These are phyloP conservation scores for Lomographa bimaculata DNA, from an alignment of 2,888 invertebrate species.

Conservation along the genomic window DNA sequence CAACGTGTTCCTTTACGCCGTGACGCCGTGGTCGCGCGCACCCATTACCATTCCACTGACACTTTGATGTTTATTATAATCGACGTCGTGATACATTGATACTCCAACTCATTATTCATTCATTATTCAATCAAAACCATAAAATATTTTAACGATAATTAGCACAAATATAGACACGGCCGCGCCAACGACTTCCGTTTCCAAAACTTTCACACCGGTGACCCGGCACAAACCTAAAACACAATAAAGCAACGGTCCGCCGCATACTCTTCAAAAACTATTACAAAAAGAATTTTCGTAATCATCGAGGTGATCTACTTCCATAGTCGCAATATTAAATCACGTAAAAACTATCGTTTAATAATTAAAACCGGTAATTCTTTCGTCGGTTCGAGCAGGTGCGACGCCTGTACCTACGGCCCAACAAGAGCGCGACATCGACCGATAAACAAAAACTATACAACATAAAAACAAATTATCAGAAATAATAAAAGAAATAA, in stretches of 20 bases:
- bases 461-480: constrained; percentile 78
- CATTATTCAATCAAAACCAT: constrained; percentile 26
- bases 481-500: constrained; percentile 76
- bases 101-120: constrained; percentile 26
- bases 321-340: constrained; percentile 75
- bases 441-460: constrained; percentile 59
- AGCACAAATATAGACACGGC: constrained; percentile 23
- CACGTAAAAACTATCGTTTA: constrained; percentile 69
- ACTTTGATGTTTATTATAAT: constrained; percentile 44
- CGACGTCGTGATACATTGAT: constrained; percentile 35
- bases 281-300: constrained; percentile 73
- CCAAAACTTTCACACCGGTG: constrained; percentile 55
- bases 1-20: constrained; percentile 55
- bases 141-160: constrained; percentile 27
- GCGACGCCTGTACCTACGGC: constrained; percentile 40
- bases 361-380: constrained; percentile 72
- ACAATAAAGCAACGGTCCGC: constrained; percentile 56
- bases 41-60: constrained; percentile 43
- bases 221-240: constrained; percentile 55
- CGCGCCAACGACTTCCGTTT: constrained; percentile 47
- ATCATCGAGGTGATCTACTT: constrained; percentile 78
- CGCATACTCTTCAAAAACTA: constrained; percentile 64
- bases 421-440: constrained; percentile 56
- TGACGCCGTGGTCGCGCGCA: constrained; percentile 43
- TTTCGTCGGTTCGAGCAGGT: constrained; percentile 64